Base-by-base conservation (phyloP, 2,888 invertebrate genomes). In the Cryptocephalus moraei region DNA sequence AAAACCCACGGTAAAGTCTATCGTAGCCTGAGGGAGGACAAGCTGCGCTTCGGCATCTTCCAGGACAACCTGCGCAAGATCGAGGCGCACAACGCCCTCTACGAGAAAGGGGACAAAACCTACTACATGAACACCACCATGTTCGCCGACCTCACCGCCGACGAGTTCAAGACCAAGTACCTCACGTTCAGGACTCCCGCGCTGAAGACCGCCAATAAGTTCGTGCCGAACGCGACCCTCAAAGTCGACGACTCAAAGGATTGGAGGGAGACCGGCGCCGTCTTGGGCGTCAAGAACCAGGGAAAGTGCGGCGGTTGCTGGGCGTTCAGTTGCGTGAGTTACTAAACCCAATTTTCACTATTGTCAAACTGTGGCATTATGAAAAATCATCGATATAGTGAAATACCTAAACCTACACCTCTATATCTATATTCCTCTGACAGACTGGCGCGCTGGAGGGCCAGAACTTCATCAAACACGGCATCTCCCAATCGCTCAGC, bases 401-500 rank as follows among this genome's bases (percentile, higher is more conserved):
- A n/a, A n/a, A n/a, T n/a, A n/a, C n/a, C n/a, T n/a, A n/a, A n/a
- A n/a, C n/a, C n/a, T n/a, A n/a, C n/a, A n/a, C n/a, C n/a, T n/a
- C n/a, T n/a, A n/a, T n/a, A n/a, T n/a, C n/a, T n/a, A n/a, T n/a
- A n/a, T 12, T 11, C 31, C 9, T 42, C 11, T 32, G 4, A 1
- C 66, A 91, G 83, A 93, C 93, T 44, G 95, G 92, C 12, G 73
- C 91, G 0, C 71, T 93, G 10, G 93, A 92, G 73, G 91, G 84
- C 1, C 91, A 92, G 70, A 86, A 91, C 70, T 91, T 80, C 77
- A 81, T 90, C 55, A 80, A 83, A 70, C 75, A 76, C 10, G 85
- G 85, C n/a, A 75, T 75, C 54, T 74, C 92, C 48, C 78, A 88
- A 31, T 88, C 91, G 1, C 78, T 94, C n/a, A 91, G 91, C 39